Evolutionary conservation across 92 coral and sea anemone genomes (phyloP).

Genomic region (Zoanthus solanderi): DNA sequence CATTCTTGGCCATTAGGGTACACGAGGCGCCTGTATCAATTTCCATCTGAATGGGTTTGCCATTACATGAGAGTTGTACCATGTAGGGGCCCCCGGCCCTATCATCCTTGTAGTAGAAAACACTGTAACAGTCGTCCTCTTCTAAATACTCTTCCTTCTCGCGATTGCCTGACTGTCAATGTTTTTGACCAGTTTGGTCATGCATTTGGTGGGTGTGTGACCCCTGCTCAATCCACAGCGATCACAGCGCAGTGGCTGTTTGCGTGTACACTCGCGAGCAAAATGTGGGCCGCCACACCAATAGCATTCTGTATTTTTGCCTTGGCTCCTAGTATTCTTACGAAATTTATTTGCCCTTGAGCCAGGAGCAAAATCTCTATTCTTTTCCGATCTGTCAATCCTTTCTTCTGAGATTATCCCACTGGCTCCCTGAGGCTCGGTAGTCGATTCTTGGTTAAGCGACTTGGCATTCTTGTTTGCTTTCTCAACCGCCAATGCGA

Average conservation of each 20-base stretch:
- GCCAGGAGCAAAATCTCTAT: too few relatives aligned
- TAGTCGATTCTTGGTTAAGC: too few relatives aligned
- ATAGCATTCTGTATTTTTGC: slow-evolving; percentile 23
- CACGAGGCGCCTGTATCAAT: slow-evolving; percentile 39
- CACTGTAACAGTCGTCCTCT: too few relatives aligned
- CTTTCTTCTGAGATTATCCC: too few relatives aligned
- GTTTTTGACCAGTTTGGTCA: background rate
- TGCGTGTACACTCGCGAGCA: background rate
- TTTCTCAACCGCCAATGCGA: too few relatives aligned
- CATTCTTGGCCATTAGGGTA: slow-evolving; percentile 22
- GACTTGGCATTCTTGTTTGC: too few relatives aligned
- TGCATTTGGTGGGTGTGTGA: background rate
- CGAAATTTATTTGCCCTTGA: background rate
- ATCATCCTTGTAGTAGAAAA: background rate
- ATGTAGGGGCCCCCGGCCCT: slow-evolving; percentile 2
- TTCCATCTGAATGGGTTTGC: slow-evolving; percentile 16
- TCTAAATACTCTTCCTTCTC: background rate
- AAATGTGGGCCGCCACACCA: slow-evolving; percentile 3
- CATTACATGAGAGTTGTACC: slow-evolving; percentile 9
- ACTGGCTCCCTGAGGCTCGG: too few relatives aligned
- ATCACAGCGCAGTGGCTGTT: background rate
- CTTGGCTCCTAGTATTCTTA: slow-evolving; percentile 5
- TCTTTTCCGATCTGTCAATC: too few relatives aligned
- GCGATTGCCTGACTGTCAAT: background rate
- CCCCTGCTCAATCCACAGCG: background rate